These are phyloP conservation scores for Caenorhabditis elegans DNA, from an alignment of 1,140 invertebrate species.

Conservation along the genomic window DNA sequence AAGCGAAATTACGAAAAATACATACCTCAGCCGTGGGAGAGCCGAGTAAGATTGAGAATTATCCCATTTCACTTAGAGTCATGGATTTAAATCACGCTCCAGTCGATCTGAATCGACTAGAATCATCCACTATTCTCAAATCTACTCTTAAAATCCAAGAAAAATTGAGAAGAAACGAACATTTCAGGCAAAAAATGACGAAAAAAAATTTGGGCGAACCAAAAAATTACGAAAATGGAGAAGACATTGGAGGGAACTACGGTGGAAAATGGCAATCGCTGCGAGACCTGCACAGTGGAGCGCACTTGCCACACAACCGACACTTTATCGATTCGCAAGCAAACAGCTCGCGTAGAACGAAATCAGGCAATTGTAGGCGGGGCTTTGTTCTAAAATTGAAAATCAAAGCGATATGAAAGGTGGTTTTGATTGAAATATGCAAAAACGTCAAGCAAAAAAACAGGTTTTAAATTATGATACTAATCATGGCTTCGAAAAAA, in stretches of 20 bases:
- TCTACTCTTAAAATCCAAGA: background rate
- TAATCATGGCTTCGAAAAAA: too few species aligned
- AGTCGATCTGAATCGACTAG: background rate
- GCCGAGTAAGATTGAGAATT: conserved; percentile 36
- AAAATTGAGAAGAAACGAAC: background rate
- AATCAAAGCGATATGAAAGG: too few species aligned
- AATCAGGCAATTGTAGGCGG: too few species aligned
- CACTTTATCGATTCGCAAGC: too few species aligned
- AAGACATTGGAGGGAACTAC: background rate
- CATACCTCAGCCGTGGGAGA: background rate
- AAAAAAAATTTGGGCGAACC: conserved; percentile 8
- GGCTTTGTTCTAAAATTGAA: too few species aligned
- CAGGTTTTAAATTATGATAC: too few species aligned
- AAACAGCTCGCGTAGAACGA: too few species aligned
- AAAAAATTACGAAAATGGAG: background rate
- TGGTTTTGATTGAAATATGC: too few species aligned
- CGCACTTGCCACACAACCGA: background rate
- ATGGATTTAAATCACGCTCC: conserved; percentile 16
- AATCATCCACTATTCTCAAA: conserved; percentile 28
- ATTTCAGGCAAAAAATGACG: background rate
- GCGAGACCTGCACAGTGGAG: background rate
- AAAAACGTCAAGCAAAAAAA: too few species aligned
- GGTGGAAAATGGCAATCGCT: background rate
- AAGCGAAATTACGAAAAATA: conserved; percentile 1
- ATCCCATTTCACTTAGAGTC: background rate